phyloP scores from a whole-genome alignment of 2,797 vertebrate genomes.

The Gouania willdenowi region DNA sequence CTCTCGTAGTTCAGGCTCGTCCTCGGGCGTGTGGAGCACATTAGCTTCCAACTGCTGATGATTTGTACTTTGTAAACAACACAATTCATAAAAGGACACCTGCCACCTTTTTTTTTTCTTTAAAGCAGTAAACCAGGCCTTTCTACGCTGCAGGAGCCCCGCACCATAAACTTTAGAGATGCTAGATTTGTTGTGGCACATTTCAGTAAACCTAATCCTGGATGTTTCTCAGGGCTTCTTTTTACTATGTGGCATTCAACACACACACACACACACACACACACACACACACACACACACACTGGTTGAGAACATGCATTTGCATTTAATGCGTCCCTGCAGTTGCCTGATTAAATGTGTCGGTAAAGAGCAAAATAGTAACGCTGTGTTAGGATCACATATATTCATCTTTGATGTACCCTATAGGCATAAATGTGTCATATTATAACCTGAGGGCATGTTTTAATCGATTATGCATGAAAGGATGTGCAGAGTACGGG shows the following conservation, averaged over 20 bases:
- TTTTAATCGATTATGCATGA: no score
- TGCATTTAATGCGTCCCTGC: slow-evolving; percentile 37
- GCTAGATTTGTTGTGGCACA: slow-evolving; percentile 67
- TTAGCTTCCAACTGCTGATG: slow-evolving; percentile 37
- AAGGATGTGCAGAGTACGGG: no score
- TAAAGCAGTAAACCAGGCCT: slow-evolving; percentile 36
- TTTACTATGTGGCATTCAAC: slow-evolving; percentile 26
- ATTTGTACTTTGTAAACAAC: slow-evolving; percentile 65
- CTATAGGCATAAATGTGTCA: no score
- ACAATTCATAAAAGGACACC: slow-evolving; percentile 66
- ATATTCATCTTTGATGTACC: no score
- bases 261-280: slow-evolving; percentile 35
- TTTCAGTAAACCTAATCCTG: slow-evolving; percentile 71
- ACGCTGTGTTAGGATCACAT: no score
- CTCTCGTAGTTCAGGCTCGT: slow-evolving; percentile 38
- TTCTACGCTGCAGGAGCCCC: slow-evolving; percentile 51
- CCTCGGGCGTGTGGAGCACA: slow-evolving; percentile 39
- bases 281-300: slow-evolving; percentile 38
- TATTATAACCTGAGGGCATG: no score
- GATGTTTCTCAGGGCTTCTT: slow-evolving; percentile 20
- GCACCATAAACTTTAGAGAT: slow-evolving; percentile 69
- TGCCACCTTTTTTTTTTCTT: slow-evolving; percentile 67
- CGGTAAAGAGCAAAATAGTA: no score
- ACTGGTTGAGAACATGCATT: slow-evolving; percentile 23
- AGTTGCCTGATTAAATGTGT: slow-evolving; percentile 7